Percentiles rank a stretch among this genome's conserved stretches.
phyloP scores from a whole-genome alignment of 2,888 invertebrate species.

The Stictocephala bisonia region DNA sequence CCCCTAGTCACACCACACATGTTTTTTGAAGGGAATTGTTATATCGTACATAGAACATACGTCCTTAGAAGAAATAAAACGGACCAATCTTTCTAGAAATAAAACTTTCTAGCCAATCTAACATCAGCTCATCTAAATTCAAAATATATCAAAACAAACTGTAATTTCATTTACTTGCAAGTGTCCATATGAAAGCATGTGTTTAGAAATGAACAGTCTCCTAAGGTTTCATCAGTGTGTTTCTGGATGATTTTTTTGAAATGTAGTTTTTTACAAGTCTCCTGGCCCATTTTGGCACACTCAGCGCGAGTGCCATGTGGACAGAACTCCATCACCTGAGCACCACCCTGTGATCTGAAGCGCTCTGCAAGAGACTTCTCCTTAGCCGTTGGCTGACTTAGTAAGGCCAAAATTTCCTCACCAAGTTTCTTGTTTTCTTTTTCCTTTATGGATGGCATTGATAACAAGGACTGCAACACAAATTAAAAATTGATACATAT shows the following conservation, averaged over 20 bases:
- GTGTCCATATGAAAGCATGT: constrained; percentile 99
- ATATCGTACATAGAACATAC: too few species aligned
- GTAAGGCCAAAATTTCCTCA: constrained; percentile 92
- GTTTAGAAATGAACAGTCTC: constrained; percentile 97
- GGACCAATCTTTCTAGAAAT: too few species aligned
- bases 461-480: constrained; percentile 76
- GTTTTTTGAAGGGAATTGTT: too few species aligned
- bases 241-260: constrained; percentile 96
- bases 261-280: constrained; percentile 86
- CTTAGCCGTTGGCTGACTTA: constrained; percentile 96
- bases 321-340: constrained; percentile 90
- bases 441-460: constrained; percentile 95
- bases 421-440: constrained; percentile 95
- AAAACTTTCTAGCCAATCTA: constrained; percentile 34
- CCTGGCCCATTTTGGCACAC: constrained; percentile 69
- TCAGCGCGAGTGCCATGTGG: constrained; percentile 94
- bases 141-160: background rate
- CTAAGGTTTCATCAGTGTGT: constrained; percentile 94
- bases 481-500: too few species aligned
- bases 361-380: constrained; percentile 95
- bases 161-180: constrained; percentile 76
- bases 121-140: constrained; percentile 25
- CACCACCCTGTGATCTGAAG: constrained; percentile 93
- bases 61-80: too few species aligned
- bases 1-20: too few species aligned